Evolutionary conservation across 2,888 invertebrate genomes (phyloP).

Genomic region (Orchestes rusci): DNA sequence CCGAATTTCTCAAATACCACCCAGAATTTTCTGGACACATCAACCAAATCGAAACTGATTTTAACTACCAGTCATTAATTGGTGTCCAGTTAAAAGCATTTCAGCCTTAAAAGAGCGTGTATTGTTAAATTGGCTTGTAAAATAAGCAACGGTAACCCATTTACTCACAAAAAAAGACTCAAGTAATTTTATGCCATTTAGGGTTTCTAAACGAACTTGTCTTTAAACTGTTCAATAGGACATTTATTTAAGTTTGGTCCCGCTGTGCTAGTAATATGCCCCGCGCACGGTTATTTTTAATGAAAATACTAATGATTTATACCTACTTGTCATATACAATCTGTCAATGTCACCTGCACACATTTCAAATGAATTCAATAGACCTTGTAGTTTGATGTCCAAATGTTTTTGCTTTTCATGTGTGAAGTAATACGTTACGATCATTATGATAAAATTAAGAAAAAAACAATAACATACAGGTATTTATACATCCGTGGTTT

Average conservation of each 20-base stretch:
- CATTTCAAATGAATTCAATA: constrained; percentile 13
- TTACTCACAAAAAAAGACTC: constrained; percentile 19
- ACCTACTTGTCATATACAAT: constrained; percentile 20
- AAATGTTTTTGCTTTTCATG: constrained; percentile 2
- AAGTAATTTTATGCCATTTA: constrained; percentile 25
- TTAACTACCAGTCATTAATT: constrained; percentile 20
- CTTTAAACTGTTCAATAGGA: constrained; percentile 26
- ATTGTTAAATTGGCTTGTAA: constrained; percentile 21
- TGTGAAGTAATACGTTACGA: too few relatives aligned
- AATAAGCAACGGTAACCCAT: constrained; percentile 20
- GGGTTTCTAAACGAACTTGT: constrained; percentile 22
- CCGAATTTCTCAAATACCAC: too few relatives aligned
- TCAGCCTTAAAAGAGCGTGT: constrained; percentile 12
- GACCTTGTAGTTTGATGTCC: constrained; percentile 7
- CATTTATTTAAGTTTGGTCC: constrained; percentile 24
- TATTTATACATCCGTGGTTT: too few relatives aligned
- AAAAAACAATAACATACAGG: too few relatives aligned
- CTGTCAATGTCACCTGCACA: constrained; percentile 21
- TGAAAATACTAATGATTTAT: constrained; percentile 24
- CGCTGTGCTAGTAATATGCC: constrained; percentile 23
- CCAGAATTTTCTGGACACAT: too few relatives aligned
- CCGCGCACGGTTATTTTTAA: constrained; percentile 19
- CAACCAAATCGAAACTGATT: too few relatives aligned
- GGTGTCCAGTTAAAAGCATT: constrained; percentile 19
- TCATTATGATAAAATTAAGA: too few relatives aligned